Evolutionary conservation across 2,797 vertebrate genomes (phyloP).

Genomic region (Sandelia bainsii): DNA sequence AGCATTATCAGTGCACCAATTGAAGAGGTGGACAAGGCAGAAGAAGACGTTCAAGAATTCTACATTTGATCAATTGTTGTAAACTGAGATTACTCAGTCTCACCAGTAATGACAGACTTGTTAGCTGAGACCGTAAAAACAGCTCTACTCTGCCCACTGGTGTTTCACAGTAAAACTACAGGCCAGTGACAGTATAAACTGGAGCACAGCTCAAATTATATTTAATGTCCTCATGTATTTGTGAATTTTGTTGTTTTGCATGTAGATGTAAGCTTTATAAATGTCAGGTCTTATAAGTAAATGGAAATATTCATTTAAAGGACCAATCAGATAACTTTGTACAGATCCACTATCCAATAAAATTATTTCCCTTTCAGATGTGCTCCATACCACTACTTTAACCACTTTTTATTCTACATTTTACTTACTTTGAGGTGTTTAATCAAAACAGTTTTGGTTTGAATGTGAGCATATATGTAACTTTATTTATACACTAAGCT

Average conservation of each 20-base stretch:
- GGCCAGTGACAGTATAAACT: background rate
- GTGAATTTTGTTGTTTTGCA: constrained; percentile 21
- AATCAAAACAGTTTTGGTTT: background rate
- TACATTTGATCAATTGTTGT: constrained; percentile 84
- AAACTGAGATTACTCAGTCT: background rate
- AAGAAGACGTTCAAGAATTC: constrained; percentile 89
- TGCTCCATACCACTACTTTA: background rate
- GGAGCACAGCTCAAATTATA: constrained; percentile 16
- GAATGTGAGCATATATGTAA: background rate
- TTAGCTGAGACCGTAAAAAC: background rate
- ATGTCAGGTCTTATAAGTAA: constrained; percentile 32
- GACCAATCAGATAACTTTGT: constrained; percentile 39
- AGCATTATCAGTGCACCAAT: constrained; percentile 32
- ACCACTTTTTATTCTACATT: background rate
- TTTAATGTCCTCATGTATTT: constrained; percentile 33
- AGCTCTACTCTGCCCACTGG: constrained; percentile 54
- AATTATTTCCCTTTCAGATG: constrained; percentile 6
- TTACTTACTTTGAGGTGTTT: background rate
- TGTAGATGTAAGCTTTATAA: constrained; percentile 47
- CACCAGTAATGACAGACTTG: constrained; percentile 3
- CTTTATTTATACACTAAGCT: too few relatives aligned
- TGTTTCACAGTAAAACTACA: constrained; percentile 41
- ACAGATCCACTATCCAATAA: constrained; percentile 45
- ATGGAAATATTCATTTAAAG: constrained; percentile 31
- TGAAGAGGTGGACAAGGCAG: constrained; percentile 41